Base-by-base conservation (phyloP, 2,797 vertebrate species). In the Protonibea diacanthus region DNA sequence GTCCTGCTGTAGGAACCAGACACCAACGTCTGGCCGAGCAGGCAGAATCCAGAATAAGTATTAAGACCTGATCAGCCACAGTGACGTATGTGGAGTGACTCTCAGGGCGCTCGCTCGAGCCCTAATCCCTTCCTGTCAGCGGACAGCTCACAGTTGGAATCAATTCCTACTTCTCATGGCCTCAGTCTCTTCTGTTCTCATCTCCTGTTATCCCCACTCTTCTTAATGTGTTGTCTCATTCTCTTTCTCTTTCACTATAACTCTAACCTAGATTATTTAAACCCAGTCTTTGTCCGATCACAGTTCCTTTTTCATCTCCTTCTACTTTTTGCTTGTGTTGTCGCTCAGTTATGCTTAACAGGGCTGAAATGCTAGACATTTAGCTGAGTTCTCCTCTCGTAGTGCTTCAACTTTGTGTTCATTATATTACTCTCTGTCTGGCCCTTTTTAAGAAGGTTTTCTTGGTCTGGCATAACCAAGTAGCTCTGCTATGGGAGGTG, bases 61-160 rank as follows among this genome's bases (percentile, higher is more conserved):
- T 88, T 92, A 93, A 86, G 85, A 87, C 81, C 86, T 92, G 83
- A 92, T 94, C 91, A 92, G 87, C 84, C 83, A 76, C 80, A 51
- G 76, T 87, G 86, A 87, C 88, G 76, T 88, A 81, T 75, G 76
- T 63, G 71, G 59, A 67, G 62, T 70, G 80, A 87, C 71, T 84
- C 78, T 83, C 72, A 58, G 70, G 72, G 59, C 65, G 86, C 81
- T 74, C 79, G 85, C 62, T 58, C 40, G 49, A 89, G 76, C 58
- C 51, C 20, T 91, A 91, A 92, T 91, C 92, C 83, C 40, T 82
- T 88, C 78, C 82, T 85, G 67, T 78, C 13, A 52, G 66, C 68
- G 78, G 80, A 66, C 73, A 51, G 67, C 80, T 81, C 72, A 78
- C 82, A 72, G 70, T 81, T 83, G 53, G 66, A 89, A 64, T 86